Evolutionary conservation across 1,140 invertebrate species (phyloP).

Genomic region (Leucophenga varia): DNA sequence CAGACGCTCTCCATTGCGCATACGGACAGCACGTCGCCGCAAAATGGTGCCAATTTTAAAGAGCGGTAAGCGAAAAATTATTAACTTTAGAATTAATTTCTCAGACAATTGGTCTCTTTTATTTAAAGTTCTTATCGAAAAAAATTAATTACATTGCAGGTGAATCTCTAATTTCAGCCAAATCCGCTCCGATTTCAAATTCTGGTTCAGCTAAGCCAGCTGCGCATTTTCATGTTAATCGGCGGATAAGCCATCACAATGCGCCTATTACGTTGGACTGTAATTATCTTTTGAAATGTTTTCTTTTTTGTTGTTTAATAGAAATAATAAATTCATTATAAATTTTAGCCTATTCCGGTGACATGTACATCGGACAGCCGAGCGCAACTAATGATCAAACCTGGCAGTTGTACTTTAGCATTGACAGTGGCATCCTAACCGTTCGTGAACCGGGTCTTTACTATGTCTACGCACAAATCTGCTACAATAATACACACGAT

Average conservation of each 20-base stretch:
- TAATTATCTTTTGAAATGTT: constrained; percentile 17
- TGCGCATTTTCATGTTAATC: constrained; percentile 42
- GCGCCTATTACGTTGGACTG: constrained; percentile 16
- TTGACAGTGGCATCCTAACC: constrained; percentile 58
- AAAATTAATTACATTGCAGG: constrained; percentile 37
- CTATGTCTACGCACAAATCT: constrained; percentile 69
- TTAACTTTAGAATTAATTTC: constrained; percentile 1
- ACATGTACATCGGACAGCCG: constrained; percentile 44
- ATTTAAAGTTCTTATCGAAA: neutral
- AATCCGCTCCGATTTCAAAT: constrained; percentile 21
- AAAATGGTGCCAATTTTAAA: constrained; percentile 21
- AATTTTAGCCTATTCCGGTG: constrained; percentile 32
- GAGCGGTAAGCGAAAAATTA: constrained; percentile 40
- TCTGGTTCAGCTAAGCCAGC: constrained; percentile 18
- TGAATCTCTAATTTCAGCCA: constrained; percentile 53
- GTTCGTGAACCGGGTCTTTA: constrained; percentile 65
- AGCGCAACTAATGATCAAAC: constrained; percentile 19
- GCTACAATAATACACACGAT: constrained; percentile 67
- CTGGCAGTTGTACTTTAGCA: constrained; percentile 29
- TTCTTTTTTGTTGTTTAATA: neutral
- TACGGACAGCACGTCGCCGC: constrained; percentile 13
- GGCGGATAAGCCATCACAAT: constrained; percentile 24
- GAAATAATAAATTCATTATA: constrained; percentile 1
- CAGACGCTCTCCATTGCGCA: constrained; percentile 1
- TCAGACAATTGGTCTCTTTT: constrained; percentile 31